Evolutionary conservation across 2,888 invertebrate genomes (phyloP).

Genomic region (Alsophila aescularia): DNA sequence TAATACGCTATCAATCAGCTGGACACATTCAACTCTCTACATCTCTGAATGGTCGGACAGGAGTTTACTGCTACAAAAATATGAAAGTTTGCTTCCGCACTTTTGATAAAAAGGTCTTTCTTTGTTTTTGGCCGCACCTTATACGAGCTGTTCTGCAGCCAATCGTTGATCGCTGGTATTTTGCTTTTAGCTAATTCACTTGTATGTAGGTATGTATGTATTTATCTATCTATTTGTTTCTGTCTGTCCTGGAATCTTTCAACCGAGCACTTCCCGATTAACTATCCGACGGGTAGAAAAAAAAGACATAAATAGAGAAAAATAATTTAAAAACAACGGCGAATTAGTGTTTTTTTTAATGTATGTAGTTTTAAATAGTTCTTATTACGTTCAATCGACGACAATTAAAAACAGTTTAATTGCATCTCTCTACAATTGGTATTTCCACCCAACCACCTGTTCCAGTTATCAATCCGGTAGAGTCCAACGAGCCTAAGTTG

Average conservation of each 20-base stretch:
- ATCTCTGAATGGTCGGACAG: constrained; percentile 27
- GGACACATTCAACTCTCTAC: constrained; percentile 42
- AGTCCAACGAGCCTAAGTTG: constrained; percentile 54
- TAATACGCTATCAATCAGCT: constrained; percentile 59
- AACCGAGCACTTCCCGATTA: no score
- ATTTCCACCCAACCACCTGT: constrained; percentile 57
- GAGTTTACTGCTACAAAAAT: constrained; percentile 35
- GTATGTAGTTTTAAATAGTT: no score
- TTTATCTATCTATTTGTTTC: no score
- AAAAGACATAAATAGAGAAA: no score
- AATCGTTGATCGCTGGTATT: constrained; percentile 21
- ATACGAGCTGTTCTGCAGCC: constrained; percentile 38
- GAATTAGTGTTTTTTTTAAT: no score
- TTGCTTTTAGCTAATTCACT: no score
- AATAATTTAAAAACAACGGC: no score
- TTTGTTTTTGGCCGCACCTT: no score
- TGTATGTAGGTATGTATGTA: no score
- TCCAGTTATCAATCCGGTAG: constrained; percentile 45
- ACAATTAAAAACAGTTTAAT: constrained; percentile 47
- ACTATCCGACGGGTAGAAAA: no score
- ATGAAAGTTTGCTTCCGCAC: constrained; percentile 51
- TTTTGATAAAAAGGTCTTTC: no score
- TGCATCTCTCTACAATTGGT: constrained; percentile 55
- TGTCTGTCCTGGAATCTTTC: no score
- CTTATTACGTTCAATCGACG: constrained; percentile 40